Conservation (phyloP, 2,113 vertebrate genomes). For the Chlamydotis undulata region DNA sequence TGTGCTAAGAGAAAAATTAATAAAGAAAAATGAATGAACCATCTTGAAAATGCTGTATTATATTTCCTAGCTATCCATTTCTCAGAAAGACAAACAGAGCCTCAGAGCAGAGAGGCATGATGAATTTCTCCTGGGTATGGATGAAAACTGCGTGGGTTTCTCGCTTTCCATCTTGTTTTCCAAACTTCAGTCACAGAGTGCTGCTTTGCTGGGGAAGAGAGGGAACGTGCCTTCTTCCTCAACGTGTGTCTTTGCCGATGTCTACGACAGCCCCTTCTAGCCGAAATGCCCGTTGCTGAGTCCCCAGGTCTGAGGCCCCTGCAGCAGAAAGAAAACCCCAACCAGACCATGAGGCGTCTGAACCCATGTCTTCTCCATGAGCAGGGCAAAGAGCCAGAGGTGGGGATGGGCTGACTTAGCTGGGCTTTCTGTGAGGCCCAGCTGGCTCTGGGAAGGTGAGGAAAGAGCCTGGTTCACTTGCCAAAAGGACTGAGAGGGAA, state of each 20-base stretch:
- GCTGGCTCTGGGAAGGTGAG: too few relatives aligned
- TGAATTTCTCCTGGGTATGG: not conserved
- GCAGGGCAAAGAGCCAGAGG: not conserved
- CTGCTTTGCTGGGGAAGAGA: not conserved
- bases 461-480: too few relatives aligned
- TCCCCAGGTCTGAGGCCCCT: not conserved
- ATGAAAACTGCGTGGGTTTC: not conserved
- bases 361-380: rapidly evolving
- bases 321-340: not conserved
- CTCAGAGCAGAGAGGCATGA: not conserved
- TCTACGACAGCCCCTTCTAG: rapidly evolving
- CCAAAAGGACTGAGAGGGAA: too few relatives aligned
- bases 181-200: rapidly evolving
- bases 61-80: not conserved
- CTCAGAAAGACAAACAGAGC: not conserved
- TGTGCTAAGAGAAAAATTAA: not conserved
- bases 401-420: rapidly evolving
- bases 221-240: not conserved
- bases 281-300: not conserved
- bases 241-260: rapidly evolving
- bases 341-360: rapidly evolving
- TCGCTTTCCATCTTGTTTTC: not conserved
- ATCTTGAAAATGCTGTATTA: not conserved
- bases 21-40: conserved; percentile 22
- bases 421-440: too few relatives aligned